Evolutionary conservation across 2,888 invertebrate genomes (phyloP).

Genomic region (Emmelina monodactyla): DNA sequence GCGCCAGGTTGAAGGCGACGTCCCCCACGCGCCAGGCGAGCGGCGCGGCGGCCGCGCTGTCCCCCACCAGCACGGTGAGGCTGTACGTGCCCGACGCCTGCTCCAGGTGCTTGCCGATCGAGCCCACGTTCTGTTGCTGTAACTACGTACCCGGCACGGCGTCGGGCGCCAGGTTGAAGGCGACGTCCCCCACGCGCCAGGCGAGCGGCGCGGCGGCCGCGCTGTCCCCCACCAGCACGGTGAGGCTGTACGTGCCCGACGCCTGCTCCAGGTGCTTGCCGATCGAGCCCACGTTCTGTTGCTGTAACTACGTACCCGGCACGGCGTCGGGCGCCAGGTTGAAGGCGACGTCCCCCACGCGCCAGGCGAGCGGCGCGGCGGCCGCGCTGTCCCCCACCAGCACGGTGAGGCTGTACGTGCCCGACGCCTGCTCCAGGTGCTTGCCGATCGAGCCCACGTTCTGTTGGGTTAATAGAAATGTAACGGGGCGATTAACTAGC

Average conservation of each 20-base stretch:
- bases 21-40: conserved; percentile 87
- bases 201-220: conserved; percentile 88
- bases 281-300: conserved; percentile 78
- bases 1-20: conserved; percentile 65
- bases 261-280: conserved; percentile 78
- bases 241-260: conserved; percentile 82
- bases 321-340: conserved; percentile 26
- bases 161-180: conserved; percentile 51
- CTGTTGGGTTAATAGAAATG: no score
- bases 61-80: conserved; percentile 88
- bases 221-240: conserved; percentile 90
- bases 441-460: conserved; percentile 81
- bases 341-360: conserved; percentile 78
- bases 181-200: conserved; percentile 84
- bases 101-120: conserved; percentile 80
- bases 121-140: conserved; percentile 77
- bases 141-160: no score
- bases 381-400: conserved; percentile 92
- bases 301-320: no score
- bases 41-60: conserved; percentile 88
- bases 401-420: conserved; percentile 81
- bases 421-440: conserved; percentile 80
- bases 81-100: conserved; percentile 80
- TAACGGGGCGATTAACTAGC: no score
- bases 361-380: conserved; percentile 90